Base-by-base conservation (phyloP, 2,888 invertebrate genomes). In the Diadromus collaris region DNA sequence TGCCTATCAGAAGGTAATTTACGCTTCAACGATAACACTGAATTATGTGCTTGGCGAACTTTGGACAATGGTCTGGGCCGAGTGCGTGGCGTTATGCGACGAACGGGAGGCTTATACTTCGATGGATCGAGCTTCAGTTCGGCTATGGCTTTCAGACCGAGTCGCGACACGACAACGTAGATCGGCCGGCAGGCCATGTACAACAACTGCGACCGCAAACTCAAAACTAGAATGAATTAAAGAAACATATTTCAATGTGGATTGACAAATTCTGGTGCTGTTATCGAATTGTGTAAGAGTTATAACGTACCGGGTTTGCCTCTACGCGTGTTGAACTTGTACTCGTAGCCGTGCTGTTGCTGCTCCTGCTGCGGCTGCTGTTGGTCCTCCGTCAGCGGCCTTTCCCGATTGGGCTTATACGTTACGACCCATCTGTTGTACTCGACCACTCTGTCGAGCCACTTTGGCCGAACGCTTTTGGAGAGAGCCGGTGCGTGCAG, bases 121-220 rank as follows among this genome's bases (percentile, higher is more conserved):
- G 82, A 76, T 0, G 88, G 87, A 73, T 88, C 79, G 9, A 69
- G 82, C 34, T 86, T 86, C 9, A 89, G 68, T 67, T 91, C 91
- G 13, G 92, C 89, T 71, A 94, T 91, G 65, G 91, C 91, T 46
- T 91, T 85, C 38, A 87, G 76, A 4, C 92, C 92, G 89, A 93
- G 91, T 48, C 90, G 90, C 9, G 92, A 90, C 29, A 93, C 78
- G 24, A 91, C 85, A 5, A 93, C 93, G 58, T 91, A 88, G 46
- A 93, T 86, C 1, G 92, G 92, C 86, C 90, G 92, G 86, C 93
- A 93, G 73, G 92, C 91, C 41, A 93, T 86, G 71, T 92, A 90
- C 70, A 93, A 87, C 77, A 94, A 85, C 85, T 94, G 93, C 13
- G 90, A 88, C 44, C 85, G 84, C 56, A 90, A 82, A 73, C 85